Base-by-base conservation (phyloP, 1,140 invertebrate genomes). In the Macrosteles quadrilineatus region DNA sequence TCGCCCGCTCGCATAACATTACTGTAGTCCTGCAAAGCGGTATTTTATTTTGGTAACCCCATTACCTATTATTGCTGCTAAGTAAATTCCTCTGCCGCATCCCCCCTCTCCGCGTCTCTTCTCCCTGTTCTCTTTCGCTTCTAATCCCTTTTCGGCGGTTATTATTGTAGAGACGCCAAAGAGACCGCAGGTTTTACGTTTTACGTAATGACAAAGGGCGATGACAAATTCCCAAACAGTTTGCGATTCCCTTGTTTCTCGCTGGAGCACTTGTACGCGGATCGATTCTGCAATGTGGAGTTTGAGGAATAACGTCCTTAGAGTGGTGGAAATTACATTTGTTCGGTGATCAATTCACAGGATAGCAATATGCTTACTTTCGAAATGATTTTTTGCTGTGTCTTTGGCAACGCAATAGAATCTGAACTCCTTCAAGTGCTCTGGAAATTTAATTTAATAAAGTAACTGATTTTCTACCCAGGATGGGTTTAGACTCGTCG, bases 1-100 rank as follows among this genome's bases (percentile, higher is more conserved):
- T 59, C n/a, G 9, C 2, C 55, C 4, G 4, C 55, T 30, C 23
- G 55, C 47, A 50, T 50, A 50, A 50, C 47, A 50, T 50, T 50
- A 36, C 32, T 36, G 32, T 36, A 50, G 47, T 50, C 47, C 14
- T 4, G 21, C 4, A 17, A 17, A 50, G 47, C 21, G 47, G 47
- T 50, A 50, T 59, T 59, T 59, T 59, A 59, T 59, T 59, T 59
- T 59, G 55, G 23, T 59, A 59, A 59, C 55, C 55, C 55, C 55
- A 59, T 59, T 59, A 30, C 23, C 55, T 29, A 59, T 59, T 29
- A 59, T 59, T 59, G 55, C 55, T 14, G 55, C 25, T 59, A 59
- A 59, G 55, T n/a, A 59, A 59, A 59, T 59, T 14, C 55, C 55
- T 27, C 27, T n/a, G 47, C 47, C 47, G 27, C 31, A 29, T 63